phyloP scores from a whole-genome alignment of 2,888 invertebrate genomes.

The Aporophyla nigra region DNA sequence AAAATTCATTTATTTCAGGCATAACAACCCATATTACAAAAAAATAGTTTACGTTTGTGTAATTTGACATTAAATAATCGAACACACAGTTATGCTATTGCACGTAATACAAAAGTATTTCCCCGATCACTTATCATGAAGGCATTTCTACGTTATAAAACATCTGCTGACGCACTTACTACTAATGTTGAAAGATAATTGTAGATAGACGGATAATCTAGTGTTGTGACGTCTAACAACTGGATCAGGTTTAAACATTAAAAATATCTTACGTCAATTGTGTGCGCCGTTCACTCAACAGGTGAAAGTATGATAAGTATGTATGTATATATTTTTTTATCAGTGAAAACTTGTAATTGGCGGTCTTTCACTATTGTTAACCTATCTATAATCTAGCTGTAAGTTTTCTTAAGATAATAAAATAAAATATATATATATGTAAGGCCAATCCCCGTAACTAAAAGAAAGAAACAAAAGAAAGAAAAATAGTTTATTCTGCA shows the following conservation, averaged over 20 bases:
- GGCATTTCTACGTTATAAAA: background rate
- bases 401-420: no score
- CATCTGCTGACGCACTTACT: background rate
- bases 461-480: no score
- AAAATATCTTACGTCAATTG: background rate
- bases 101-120: background rate
- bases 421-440: no score
- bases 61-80: background rate
- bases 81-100: background rate
- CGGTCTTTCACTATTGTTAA: no score
- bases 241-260: constrained; percentile 16
- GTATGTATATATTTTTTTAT: no score
- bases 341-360: no score
- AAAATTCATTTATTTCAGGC: no score
- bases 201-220: background rate
- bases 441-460: no score
- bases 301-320: background rate
- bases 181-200: background rate
- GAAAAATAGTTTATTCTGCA: no score
- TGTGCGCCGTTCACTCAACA: background rate
- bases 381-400: no score
- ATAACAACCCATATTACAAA: no score
- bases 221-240: constrained; percentile 25
- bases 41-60: no score
- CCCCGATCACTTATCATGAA: background rate